Evolutionary conservation across 1,140 invertebrate species (phyloP).

Genomic region (Archivesica marissinica): DNA sequence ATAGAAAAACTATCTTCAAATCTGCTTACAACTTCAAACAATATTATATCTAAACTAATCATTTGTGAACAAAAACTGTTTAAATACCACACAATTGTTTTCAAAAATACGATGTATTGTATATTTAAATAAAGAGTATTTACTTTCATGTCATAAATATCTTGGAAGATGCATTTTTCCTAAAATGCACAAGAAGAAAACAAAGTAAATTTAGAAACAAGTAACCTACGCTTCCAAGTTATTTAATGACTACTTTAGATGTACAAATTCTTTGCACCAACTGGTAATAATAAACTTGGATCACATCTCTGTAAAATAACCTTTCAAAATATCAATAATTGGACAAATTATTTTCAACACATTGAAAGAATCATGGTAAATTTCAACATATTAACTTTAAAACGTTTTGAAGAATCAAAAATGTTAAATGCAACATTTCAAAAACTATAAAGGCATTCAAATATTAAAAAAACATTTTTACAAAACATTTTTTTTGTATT

Average conservation of each 20-base stretch:
- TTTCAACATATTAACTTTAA: slow-evolving; percentile 65
- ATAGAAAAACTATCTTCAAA: slow-evolving; percentile 20
- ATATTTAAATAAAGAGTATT: slow-evolving; percentile 20
- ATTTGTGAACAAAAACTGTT: background rate
- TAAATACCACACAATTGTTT: background rate
- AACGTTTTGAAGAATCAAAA: slow-evolving; percentile 74
- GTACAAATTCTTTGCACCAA: slow-evolving; percentile 40
- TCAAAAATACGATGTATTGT: background rate
- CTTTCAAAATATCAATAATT: slow-evolving; percentile 63
- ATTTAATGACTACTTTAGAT: slow-evolving; percentile 2
- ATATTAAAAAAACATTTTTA: slow-evolving; percentile 73
- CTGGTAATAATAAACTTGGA: slow-evolving; percentile 15
- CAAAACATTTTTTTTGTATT: slow-evolving; percentile 67
- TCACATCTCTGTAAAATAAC: slow-evolving; percentile 52
- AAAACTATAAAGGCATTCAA: slow-evolving; percentile 77
- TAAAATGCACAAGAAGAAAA: background rate
- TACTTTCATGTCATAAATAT: background rate
- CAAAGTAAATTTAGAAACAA: background rate
- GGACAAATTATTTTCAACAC: slow-evolving; percentile 61
- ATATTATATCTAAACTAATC: slow-evolving; percentile 20
- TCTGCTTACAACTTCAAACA: background rate
- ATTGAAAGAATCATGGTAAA: slow-evolving; percentile 73
- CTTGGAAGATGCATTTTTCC: slow-evolving; percentile 29
- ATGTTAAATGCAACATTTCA: slow-evolving; percentile 77
- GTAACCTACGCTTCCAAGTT: slow-evolving; percentile 20